Conservation (phyloP, 2,888 invertebrate genomes). For the Actias luna region DNA sequence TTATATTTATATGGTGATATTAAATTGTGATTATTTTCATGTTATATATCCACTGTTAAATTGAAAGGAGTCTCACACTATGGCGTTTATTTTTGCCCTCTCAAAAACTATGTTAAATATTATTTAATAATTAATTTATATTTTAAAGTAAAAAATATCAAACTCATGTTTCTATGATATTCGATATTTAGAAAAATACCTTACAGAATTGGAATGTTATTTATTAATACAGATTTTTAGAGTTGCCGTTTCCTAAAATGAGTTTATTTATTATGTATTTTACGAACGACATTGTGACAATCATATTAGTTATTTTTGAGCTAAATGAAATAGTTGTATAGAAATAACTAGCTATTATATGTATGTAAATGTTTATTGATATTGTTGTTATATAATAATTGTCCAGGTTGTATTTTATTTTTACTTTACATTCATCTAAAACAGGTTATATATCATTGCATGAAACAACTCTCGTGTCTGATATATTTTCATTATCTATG, state of each 20-base stretch:
- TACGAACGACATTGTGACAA: neutral
- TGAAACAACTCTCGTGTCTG: no score
- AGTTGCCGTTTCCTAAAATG: neutral
- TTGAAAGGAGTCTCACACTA: no score
- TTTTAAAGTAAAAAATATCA: no score
- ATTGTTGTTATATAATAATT: neutral
- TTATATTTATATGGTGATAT: no score
- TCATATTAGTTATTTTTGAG: neutral
- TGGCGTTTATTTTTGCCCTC: no score
- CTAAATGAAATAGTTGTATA: slow-evolving; percentile 1
- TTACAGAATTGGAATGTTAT: neutral
- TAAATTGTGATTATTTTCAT: no score
- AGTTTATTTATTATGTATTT: neutral
- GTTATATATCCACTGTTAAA: no score
- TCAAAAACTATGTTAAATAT: no score
- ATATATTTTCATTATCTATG: neutral
- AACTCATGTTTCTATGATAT: neutral
- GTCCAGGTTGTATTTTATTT: neutral
- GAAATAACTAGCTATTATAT: neutral
- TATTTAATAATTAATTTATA: no score
- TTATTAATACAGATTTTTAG: neutral
- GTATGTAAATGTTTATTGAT: neutral
- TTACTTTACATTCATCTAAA: neutral
- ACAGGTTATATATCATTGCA: neutral
- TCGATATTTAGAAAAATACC: neutral